phyloP scores from a whole-genome alignment of 2,113 vertebrate species.

The Eulemur macaco region DNA sequence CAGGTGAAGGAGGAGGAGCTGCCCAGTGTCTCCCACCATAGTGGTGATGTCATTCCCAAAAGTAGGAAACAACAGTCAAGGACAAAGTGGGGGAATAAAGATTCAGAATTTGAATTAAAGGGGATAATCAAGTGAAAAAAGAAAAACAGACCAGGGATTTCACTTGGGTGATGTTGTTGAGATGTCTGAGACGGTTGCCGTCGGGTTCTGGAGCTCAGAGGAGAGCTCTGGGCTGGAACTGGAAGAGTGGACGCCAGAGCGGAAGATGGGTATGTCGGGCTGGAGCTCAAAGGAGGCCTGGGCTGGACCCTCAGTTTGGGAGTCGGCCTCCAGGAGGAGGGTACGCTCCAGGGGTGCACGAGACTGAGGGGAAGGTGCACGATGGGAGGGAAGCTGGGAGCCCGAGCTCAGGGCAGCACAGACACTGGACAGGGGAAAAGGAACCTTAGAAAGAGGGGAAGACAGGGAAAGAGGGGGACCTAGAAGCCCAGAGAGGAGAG shows the following conservation, averaged over 20 bases:
- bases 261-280: neutral
- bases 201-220: neutral
- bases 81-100: neutral
- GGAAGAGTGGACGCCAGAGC: neutral
- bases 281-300: neutral
- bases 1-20: neutral
- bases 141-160: neutral
- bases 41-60: neutral
- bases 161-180: neutral
- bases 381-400: neutral
- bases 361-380: neutral
- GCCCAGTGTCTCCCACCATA: neutral
- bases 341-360: neutral
- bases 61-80: neutral
- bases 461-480: neutral
- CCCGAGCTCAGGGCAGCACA: too few relatives aligned
- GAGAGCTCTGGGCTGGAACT: neutral
- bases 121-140: neutral
- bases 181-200: neutral
- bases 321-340: neutral
- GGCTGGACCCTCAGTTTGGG: neutral
- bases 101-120: conserved; percentile 26
- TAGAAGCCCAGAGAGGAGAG: neutral
- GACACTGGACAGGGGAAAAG: accelerated
- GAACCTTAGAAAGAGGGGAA: neutral